phyloP scores from a whole-genome alignment of 2,888 invertebrate genomes.

The Electrophaes corylata region DNA sequence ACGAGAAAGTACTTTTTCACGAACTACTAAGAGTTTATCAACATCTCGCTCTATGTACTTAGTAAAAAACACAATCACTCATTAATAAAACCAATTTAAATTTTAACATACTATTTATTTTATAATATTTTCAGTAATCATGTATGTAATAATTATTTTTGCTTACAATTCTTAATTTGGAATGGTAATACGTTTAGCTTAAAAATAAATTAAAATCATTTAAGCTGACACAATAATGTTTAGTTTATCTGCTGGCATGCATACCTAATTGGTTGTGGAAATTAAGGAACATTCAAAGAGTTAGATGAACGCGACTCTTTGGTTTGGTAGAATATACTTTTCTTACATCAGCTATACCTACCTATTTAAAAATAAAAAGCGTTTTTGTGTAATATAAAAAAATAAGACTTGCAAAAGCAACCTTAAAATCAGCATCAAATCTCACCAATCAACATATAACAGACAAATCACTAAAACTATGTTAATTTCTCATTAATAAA shows the following conservation, averaged over 20 bases:
- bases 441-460: constrained; percentile 19
- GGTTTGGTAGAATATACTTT: constrained; percentile 66
- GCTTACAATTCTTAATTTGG: constrained; percentile 82
- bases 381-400: constrained; percentile 42
- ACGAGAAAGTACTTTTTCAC: no score
- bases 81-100: constrained; percentile 33
- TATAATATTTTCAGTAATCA: constrained; percentile 77
- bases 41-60: no score
- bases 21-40: no score
- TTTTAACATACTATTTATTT: constrained; percentile 74
- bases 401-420: constrained; percentile 51
- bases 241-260: constrained; percentile 59
- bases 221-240: constrained; percentile 56
- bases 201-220: constrained; percentile 79
- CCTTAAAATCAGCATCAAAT: constrained; percentile 43
- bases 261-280: constrained; percentile 49
- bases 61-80: neutral
- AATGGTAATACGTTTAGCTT: constrained; percentile 81
- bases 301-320: constrained; percentile 75
- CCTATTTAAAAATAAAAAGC: constrained; percentile 50
- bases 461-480: constrained; percentile 64
- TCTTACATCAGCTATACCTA: constrained; percentile 49
- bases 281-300: constrained; percentile 75
- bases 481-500: constrained; percentile 73
- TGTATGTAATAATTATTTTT: constrained; percentile 72